Evolutionary conservation across 2,113 vertebrate species (phyloP).

Genomic region (Oophaga pumilio): DNA sequence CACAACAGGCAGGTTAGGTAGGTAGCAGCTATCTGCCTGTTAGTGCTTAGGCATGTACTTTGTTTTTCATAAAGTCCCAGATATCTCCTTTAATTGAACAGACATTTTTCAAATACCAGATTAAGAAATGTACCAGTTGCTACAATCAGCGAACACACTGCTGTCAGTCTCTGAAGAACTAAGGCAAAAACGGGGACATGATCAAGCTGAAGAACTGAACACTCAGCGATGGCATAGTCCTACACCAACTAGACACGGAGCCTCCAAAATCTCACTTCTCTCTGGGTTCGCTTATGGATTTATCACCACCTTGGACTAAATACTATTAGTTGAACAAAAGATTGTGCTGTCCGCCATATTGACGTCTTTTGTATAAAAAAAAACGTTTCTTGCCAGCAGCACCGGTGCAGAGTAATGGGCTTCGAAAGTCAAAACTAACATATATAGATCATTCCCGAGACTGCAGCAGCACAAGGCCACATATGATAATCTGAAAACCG

Average conservation of each 20-base stretch:
- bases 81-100: too few species aligned
- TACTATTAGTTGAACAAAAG: too few species aligned
- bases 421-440: neutral
- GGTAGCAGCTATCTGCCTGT: too few species aligned
- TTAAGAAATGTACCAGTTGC: neutral
- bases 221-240: neutral
- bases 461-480: neutral
- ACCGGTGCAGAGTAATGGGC: neutral
- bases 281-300: neutral
- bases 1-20: too few species aligned
- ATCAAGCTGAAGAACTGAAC: neutral
- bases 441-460: neutral
- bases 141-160: neutral
- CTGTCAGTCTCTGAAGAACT: neutral
- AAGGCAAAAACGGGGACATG: neutral
- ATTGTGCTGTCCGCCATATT: too few species aligned
- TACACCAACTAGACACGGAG: neutral
- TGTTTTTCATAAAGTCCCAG: too few species aligned
- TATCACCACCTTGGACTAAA: neutral
- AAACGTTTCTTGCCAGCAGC: neutral
- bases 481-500: neutral
- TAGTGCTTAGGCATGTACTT: too few species aligned
- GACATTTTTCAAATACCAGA: too few species aligned
- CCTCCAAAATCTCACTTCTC: neutral
- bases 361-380: too few species aligned